phyloP scores from a whole-genome alignment of 2,797 vertebrate species.

The Schizopygopsis pylzovi region DNA sequence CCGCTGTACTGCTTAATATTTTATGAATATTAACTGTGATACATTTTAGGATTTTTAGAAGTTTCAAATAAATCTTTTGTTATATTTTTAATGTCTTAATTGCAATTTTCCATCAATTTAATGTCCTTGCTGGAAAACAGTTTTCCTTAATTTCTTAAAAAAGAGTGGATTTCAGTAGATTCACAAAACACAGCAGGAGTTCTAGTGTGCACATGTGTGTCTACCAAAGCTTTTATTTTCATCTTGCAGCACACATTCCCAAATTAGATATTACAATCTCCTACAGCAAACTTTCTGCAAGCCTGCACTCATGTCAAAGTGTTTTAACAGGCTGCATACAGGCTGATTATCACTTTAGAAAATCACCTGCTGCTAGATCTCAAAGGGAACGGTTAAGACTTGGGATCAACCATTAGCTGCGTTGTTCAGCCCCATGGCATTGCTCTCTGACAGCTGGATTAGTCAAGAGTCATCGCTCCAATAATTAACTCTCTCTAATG shows the following conservation, averaged over 20 bases:
- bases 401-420: slow-evolving; percentile 10
- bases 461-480: slow-evolving; percentile 14
- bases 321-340: slow-evolving; percentile 34
- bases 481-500: slow-evolving; percentile 13
- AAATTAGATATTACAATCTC: slow-evolving; percentile 21
- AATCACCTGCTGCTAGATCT: slow-evolving; percentile 40
- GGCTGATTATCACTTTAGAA: slow-evolving; percentile 33
- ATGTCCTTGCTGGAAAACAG: too few relatives aligned
- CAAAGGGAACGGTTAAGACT: slow-evolving; percentile 26
- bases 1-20: too few relatives aligned
- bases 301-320: slow-evolving; percentile 21
- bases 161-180: neutral
- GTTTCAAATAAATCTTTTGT: too few relatives aligned
- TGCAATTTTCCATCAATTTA: too few relatives aligned
- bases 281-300: slow-evolving; percentile 10
- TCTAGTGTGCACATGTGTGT: neutral
- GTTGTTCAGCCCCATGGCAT: slow-evolving; percentile 20
- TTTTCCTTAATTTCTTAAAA: neutral
- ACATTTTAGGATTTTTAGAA: too few relatives aligned
- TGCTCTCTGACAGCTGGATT: slow-evolving; percentile 40
- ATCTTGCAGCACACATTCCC: slow-evolving; percentile 1
- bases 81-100: too few relatives aligned
- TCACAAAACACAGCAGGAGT: neutral
- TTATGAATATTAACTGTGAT: too few relatives aligned
- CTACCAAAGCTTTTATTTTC: neutral